Base-by-base conservation (phyloP, 2,113 vertebrate genomes). In the Aleadryas rufinucha region DNA sequence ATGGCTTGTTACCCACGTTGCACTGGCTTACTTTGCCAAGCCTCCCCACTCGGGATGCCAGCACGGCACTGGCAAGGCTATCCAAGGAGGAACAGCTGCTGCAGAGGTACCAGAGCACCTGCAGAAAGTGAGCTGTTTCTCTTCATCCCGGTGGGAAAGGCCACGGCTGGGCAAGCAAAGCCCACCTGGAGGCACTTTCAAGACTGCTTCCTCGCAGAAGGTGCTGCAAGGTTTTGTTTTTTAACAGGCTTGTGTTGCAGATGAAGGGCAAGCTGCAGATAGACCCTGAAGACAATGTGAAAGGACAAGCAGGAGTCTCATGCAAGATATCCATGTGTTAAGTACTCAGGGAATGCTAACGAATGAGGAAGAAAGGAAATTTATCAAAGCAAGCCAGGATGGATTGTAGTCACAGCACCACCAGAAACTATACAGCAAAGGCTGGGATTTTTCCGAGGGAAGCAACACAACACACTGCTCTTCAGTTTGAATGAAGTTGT, bases 1-100 rank as follows among this genome's bases (percentile, higher is more conserved):
- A 87, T 0, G 4, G 78, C 24, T 84, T 47, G 64, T 37, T 71
- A 75, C 83, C 69, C n/a, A 14, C 5, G 9, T 39, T 0, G 0
- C 1, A 1, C 33, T 39, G 26, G 27, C 39, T 84, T 26, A 14
- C 56, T 91, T 59, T 66, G 88, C 85, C 88, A 84, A 71, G 52
- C 45, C 39, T 45, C 47, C 37, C 53, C 0, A 1, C 52, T 68
- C 45, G 52, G 88, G 49, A 71, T 49, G 79, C 49, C 71, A 80
- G 66, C 6, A 0, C 7, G 37, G 52, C 3, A 6, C 60, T 64
- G 72, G 64, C 41, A 87, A 57, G 37, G 85, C 68, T 68, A 37
- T 30, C 37, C 30, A 20, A 47, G 28, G 60, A 74, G 49, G 41
- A 90, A 52, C 54, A 88, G 68, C 63, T 84, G 78, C 59, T 78